A percentile compares a stretch with the other conserved stretches of the same genome.
phyloP scores from a whole-genome alignment of 2,888 invertebrate genomes.

The Ochropacha duplaris region DNA sequence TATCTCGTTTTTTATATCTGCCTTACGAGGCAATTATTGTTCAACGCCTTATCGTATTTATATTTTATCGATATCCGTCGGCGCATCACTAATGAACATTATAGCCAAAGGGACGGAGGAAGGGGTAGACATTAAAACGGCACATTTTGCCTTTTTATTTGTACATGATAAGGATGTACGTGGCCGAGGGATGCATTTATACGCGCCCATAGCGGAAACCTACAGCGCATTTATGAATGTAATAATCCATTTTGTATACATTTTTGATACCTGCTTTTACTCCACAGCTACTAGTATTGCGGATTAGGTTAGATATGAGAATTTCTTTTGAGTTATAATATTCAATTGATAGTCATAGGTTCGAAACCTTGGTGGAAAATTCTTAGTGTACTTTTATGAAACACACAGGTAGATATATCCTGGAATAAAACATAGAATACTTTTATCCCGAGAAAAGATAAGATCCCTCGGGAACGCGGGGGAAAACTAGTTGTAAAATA shows the following conservation, averaged over 20 bases:
- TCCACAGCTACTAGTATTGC: too few relatives aligned
- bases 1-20: too few relatives aligned
- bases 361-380: too few relatives aligned
- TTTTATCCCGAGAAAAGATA: too few relatives aligned
- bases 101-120: constrained; percentile 51
- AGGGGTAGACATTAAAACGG: constrained; percentile 59
- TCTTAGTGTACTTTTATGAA: too few relatives aligned
- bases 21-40: background rate
- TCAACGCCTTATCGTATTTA: background rate
- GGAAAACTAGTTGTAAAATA: too few relatives aligned
- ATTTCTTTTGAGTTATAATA: too few relatives aligned
- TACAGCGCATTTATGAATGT: constrained; percentile 12
- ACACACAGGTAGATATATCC: too few relatives aligned
- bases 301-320: too few relatives aligned
- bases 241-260: constrained; percentile 9
- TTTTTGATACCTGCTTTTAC: background rate
- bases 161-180: constrained; percentile 55
- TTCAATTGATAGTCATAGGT: too few relatives aligned
- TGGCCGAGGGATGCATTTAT: constrained; percentile 37
- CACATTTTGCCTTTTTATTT: constrained; percentile 60
- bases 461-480: too few relatives aligned
- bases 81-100: constrained; percentile 35
- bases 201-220: constrained; percentile 29
- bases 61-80: constrained; percentile 10
- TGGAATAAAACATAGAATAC: too few relatives aligned